phyloP scores from a whole-genome alignment of 2,113 vertebrate species.

The Rissa tridactyla region DNA sequence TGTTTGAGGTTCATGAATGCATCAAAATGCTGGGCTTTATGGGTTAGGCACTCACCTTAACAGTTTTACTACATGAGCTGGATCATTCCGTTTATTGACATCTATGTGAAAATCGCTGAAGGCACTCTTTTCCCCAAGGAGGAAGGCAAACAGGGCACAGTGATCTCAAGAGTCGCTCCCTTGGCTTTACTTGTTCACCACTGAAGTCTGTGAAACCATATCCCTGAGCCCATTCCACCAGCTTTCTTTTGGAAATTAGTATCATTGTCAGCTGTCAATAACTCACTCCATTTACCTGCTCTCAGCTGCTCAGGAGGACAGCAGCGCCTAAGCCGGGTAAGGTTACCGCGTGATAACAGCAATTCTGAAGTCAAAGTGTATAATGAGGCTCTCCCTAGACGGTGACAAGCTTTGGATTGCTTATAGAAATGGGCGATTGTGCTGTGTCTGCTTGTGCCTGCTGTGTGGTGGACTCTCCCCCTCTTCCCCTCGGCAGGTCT shows the following conservation, averaged over 20 bases:
- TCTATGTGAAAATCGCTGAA: neutral
- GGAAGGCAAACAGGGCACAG: neutral
- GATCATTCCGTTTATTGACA: neutral
- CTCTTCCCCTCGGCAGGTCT: neutral
- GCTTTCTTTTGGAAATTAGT: constrained; percentile 7
- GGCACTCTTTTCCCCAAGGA: neutral
- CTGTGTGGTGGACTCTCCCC: neutral
- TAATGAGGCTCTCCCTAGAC: constrained; percentile 5
- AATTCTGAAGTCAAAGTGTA: constrained; percentile 23
- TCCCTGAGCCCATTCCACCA: neutral
- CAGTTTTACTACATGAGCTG: neutral
- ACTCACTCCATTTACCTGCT: constrained; percentile 3
- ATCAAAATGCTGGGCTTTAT: neutral
- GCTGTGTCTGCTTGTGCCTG: constrained; percentile 16
- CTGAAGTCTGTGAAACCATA: neutral
- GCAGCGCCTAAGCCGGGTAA: neutral
- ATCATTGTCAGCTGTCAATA: constrained; percentile 26
- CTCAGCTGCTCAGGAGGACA: neutral
- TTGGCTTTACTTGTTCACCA: neutral
- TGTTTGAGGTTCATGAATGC: neutral
- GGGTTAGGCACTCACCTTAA: neutral
- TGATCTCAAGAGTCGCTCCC: neutral
- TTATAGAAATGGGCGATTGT: neutral
- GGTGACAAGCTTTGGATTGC: constrained; percentile 12
- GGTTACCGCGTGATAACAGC: constrained; percentile 35